Conservation (phyloP, 35 echinoderm and acorn worm genomes). For the Ophiothrix spiculata region DNA sequence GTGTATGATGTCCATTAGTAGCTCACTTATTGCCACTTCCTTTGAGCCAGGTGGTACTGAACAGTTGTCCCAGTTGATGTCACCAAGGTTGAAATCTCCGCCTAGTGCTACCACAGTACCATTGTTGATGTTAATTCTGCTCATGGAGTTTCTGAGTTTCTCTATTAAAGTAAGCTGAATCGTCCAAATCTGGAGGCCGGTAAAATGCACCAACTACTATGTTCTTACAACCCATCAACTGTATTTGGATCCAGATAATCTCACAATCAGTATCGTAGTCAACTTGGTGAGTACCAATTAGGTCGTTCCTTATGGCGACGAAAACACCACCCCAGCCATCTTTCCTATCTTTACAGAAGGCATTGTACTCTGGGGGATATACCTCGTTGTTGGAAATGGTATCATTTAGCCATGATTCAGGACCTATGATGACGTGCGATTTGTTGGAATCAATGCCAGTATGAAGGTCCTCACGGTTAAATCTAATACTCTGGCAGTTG, state of each 20-base stretch:
- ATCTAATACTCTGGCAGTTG: not conserved
- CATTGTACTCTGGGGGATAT: not conserved
- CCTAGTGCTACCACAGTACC: not conserved
- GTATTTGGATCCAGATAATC: conserved; percentile 8
- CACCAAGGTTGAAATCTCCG: not conserved
- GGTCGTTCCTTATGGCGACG: not conserved
- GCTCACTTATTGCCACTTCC: not conserved
- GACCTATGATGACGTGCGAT: not conserved
- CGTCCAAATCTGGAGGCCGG: not conserved
- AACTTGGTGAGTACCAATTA: conserved; percentile 10
- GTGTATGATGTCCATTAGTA: not conserved
- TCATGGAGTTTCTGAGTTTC: not conserved
- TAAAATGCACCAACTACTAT: conserved; percentile 18
- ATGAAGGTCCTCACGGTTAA: not conserved
- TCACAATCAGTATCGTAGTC: conserved; percentile 12
- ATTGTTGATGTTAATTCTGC: not conserved
- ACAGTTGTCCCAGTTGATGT: not conserved
- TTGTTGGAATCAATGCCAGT: not conserved
- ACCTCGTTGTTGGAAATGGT: conserved; percentile 18
- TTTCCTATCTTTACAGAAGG: conserved; percentile 19
- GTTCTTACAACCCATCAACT: not conserved
- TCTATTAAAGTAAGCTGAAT: not conserved
- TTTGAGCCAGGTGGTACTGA: not conserved
- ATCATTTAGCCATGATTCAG: not conserved
- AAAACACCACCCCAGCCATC: conserved; percentile 22